phyloP scores from a whole-genome alignment of 2,888 invertebrate genomes.

The Lagria hirta region DNA sequence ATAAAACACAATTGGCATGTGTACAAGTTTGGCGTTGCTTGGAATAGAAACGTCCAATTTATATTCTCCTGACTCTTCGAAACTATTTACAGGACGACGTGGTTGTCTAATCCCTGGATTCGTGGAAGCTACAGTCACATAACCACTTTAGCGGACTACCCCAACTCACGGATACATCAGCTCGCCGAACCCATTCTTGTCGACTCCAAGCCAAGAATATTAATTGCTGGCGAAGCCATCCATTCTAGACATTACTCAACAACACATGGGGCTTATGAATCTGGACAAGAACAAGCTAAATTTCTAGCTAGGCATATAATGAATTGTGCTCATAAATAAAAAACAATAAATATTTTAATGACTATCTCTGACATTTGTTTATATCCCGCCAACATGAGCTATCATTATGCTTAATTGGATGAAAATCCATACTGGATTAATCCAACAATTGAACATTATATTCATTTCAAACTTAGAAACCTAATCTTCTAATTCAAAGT shows the following conservation, averaged over 20 bases:
- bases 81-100: constrained; percentile 54
- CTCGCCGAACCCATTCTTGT: constrained; percentile 54
- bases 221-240: constrained; percentile 68
- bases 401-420: too few relatives aligned
- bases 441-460: too few relatives aligned
- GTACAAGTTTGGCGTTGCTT: too few relatives aligned
- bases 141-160: constrained; percentile 56
- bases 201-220: constrained; percentile 54
- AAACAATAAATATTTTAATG: too few relatives aligned
- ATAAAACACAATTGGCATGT: too few relatives aligned
- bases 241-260: constrained; percentile 61
- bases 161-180: constrained; percentile 48
- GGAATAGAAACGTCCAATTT: too few relatives aligned
- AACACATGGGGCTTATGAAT: constrained; percentile 67
- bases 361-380: too few relatives aligned
- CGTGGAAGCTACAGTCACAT: constrained; percentile 64
- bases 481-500: too few relatives aligned
- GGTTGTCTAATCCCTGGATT: constrained; percentile 60
- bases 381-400: too few relatives aligned
- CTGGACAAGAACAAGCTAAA: constrained; percentile 59
- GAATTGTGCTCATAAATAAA: too few relatives aligned
- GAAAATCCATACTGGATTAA: too few relatives aligned
- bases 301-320: constrained; percentile 43
- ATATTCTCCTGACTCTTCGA: constrained; percentile 1
- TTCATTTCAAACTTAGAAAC: too few relatives aligned